These are phyloP conservation scores for Cepaea nemoralis DNA, from an alignment of 1,140 invertebrate species.

Conservation along the genomic window DNA sequence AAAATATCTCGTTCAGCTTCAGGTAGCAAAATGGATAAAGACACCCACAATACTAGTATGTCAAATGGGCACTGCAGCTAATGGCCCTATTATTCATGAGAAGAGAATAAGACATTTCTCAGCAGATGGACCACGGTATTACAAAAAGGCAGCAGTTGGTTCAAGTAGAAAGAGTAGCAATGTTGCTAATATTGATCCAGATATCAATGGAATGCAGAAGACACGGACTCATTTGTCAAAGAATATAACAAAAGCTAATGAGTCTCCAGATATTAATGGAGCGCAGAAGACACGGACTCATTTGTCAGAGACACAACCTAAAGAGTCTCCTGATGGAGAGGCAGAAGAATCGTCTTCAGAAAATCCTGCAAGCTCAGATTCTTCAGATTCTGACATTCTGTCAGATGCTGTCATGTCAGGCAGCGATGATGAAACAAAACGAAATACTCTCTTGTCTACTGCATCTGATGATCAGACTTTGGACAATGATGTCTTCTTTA, in stretches of 20 bases:
- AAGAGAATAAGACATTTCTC: slow-evolving; percentile 32
- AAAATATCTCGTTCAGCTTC: slow-evolving; percentile 35
- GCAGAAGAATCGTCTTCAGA: slow-evolving; percentile 32
- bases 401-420: slow-evolving; percentile 30
- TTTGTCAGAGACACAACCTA: not conserved
- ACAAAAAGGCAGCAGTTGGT: slow-evolving; percentile 5
- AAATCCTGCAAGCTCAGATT: slow-evolving; percentile 30
- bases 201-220: not conserved
- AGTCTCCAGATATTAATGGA: not conserved
- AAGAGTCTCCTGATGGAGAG: not conserved
- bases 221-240: not conserved
- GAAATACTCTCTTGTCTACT: slow-evolving; percentile 13
- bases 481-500: slow-evolving; percentile 38
- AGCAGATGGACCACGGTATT: slow-evolving; percentile 14
- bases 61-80: not conserved
- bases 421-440: slow-evolving; percentile 30
- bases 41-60: not conserved
- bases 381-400: slow-evolving; percentile 7
- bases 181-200: not conserved
- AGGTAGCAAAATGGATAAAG: slow-evolving; percentile 21
- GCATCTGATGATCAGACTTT: slow-evolving; percentile 31
- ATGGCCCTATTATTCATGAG: not conserved
- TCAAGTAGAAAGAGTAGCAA: not conserved
- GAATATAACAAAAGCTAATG: not conserved
- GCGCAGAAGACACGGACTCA: not conserved